Conservation (phyloP, 2,888 invertebrate species). For the Schizaphis graminum region DNA sequence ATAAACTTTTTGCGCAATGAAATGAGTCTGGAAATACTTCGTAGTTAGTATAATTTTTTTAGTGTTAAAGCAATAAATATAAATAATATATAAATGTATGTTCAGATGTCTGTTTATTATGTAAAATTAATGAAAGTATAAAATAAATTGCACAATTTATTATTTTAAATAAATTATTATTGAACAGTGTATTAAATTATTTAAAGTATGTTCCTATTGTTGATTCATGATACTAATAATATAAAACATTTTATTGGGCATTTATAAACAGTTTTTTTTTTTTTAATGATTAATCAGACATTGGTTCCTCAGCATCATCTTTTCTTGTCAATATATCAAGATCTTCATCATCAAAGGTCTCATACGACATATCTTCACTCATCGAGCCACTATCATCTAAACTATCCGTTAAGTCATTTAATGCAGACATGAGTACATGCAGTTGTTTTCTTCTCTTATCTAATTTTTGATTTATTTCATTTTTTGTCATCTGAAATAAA, state of each 20-base stretch:
- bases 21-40: conserved; percentile 23
- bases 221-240: not conserved
- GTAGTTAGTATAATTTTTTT: not conserved
- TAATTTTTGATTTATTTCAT: conserved; percentile 82
- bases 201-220: not conserved
- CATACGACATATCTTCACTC: conserved; percentile 74
- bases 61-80: not conserved
- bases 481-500: conserved; percentile 73
- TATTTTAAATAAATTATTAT: not conserved
- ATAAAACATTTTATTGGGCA: not conserved
- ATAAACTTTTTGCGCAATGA: conserved; percentile 55
- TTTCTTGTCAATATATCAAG: conserved; percentile 68
- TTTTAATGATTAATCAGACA: conserved; percentile 47
- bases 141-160: not conserved
- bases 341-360: conserved; percentile 71
- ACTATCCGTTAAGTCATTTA: conserved; percentile 86
- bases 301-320: conserved; percentile 64
- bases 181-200: not conserved
- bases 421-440: conserved; percentile 87
- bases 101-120: not conserved
- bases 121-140: not conserved
- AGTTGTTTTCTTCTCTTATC: conserved; percentile 90
- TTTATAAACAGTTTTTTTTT: not conserved
- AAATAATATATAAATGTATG: not conserved
- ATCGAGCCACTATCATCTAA: conserved; percentile 81